phyloP scores from a whole-genome alignment of 2,113 vertebrate genomes.

The Trichomycterus rosablanca region DNA sequence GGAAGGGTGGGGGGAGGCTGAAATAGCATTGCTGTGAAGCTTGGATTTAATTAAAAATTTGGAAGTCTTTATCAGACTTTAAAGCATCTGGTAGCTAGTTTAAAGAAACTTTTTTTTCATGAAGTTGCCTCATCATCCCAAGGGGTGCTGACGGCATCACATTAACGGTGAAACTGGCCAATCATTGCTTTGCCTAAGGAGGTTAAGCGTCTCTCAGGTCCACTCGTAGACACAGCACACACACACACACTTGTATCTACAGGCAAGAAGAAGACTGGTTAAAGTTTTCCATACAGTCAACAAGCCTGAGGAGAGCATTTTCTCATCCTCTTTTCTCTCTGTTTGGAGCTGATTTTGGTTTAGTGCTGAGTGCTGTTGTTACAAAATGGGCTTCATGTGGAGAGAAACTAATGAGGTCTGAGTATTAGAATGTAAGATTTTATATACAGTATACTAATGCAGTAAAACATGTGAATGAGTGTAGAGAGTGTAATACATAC shows the following conservation, averaged over 20 bases:
- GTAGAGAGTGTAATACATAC: too few relatives aligned
- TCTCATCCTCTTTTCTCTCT: background rate
- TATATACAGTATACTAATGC: background rate
- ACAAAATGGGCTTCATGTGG: background rate
- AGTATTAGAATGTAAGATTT: background rate
- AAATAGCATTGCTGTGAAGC: too few relatives aligned
- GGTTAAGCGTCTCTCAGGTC: conserved; percentile 53
- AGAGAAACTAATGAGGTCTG: conserved; percentile 7
- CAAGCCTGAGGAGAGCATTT: conserved; percentile 10
- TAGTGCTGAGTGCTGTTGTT: conserved; percentile 2
- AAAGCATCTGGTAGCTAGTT: conserved; percentile 46
- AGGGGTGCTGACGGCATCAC: conserved; percentile 47
- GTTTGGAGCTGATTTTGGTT: conserved; percentile 13
- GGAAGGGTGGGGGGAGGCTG: too few relatives aligned
- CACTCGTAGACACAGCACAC: conserved; percentile 42
- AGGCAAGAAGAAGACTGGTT: conserved; percentile 38
- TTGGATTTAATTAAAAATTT: too few relatives aligned
- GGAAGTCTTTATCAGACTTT: conserved; percentile 21
- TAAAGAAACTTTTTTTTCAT: too few relatives aligned
- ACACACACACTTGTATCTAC: conserved; percentile 38
- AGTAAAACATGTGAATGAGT: background rate
- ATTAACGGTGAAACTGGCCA: conserved; percentile 60
- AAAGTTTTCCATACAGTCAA: conserved; percentile 26
- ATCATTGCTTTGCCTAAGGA: conserved; percentile 65
- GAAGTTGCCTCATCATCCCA: conserved; percentile 47